A percentile compares a stretch with the other conserved stretches of the same genome.
phyloP scores from a whole-genome alignment of 2,113 vertebrate species.

The Cebidichthys violaceus region DNA sequence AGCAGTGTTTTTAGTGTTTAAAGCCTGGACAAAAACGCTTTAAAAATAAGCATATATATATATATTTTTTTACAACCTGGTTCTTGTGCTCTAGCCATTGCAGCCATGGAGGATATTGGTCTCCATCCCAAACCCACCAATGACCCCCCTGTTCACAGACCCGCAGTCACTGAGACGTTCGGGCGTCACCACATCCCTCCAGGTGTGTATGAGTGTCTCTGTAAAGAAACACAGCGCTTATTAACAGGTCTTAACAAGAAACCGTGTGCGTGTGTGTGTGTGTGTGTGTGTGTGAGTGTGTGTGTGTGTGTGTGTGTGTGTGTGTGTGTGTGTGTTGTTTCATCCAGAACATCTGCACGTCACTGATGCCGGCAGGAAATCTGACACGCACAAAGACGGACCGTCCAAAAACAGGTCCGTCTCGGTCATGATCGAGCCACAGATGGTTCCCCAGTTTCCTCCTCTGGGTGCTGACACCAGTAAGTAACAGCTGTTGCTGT shows the following conservation, averaged over 20 bases:
- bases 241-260: too few relatives aligned
- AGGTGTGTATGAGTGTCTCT: constrained; percentile 30
- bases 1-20: neutral
- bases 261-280: neutral
- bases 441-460: constrained; percentile 2
- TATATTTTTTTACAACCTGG: too few relatives aligned
- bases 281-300: neutral
- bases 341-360: constrained; percentile 6
- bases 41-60: neutral
- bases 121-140: constrained; percentile 39
- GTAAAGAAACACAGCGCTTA: neutral
- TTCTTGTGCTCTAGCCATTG: constrained; percentile 43
- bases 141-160: constrained; percentile 29
- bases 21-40: neutral
- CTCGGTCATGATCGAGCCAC: neutral
- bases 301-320: neutral
- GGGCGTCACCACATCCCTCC: constrained; percentile 26
- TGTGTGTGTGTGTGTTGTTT: neutral
- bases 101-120: constrained; percentile 59
- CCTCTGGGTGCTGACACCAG: neutral
- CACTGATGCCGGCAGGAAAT: constrained; percentile 24
- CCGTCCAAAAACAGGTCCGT: constrained; percentile 20
- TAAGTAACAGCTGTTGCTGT: constrained; percentile 6
- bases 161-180: constrained; percentile 25
- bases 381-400: constrained; percentile 21